Conservation (phyloP, 2,888 invertebrate genomes). For the Spialia ferax region DNA sequence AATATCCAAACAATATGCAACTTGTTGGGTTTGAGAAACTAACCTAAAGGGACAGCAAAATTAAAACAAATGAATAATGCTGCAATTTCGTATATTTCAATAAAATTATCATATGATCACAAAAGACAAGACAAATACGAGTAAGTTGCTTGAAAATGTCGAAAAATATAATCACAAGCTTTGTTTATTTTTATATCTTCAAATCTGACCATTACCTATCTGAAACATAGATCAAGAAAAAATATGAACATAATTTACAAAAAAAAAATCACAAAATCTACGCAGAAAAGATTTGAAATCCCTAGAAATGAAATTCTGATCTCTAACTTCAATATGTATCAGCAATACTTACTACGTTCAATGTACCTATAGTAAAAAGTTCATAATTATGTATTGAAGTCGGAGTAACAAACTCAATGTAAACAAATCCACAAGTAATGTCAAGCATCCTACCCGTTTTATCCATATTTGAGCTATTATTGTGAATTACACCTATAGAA, state of each 20-base stretch:
- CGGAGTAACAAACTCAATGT: neutral
- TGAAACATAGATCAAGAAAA: no score
- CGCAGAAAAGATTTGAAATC: no score
- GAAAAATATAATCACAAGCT: no score
- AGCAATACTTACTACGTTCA: no score
- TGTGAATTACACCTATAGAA: neutral
- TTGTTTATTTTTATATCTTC: no score
- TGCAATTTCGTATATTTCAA: slow-evolving; percentile 39
- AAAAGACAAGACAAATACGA: slow-evolving; percentile 16
- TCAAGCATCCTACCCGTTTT: slow-evolving; percentile 2
- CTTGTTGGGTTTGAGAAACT: neutral
- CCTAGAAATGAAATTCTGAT: no score
- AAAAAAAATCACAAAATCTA: no score
- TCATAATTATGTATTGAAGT: neutral
- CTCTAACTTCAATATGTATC: no score
- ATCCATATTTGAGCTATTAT: slow-evolving; percentile 18
- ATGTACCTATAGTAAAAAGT: no score
- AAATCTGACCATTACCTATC: no score
- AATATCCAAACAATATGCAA: no score
- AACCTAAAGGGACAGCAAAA: neutral
- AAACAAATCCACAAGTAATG: neutral
- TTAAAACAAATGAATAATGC: slow-evolving; percentile 31
- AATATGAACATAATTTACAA: no score
- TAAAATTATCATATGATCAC: slow-evolving; percentile 32
- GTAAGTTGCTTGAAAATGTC: neutral